Base-by-base conservation (phyloP, 2,888 invertebrate genomes). In the Lasioglossum malachurum region DNA sequence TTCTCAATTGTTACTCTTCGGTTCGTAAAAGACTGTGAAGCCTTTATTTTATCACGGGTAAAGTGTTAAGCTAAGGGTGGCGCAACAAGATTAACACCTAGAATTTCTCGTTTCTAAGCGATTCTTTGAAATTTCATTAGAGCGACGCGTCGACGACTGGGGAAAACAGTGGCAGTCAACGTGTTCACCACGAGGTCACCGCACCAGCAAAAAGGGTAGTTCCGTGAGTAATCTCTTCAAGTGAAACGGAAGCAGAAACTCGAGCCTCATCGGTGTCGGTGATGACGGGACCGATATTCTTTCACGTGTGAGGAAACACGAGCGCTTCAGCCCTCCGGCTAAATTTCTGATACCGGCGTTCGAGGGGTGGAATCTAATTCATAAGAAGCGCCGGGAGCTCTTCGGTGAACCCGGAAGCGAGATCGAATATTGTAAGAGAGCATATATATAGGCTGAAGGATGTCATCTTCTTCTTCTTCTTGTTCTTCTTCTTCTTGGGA, bases 281-380 rank as follows among this genome's bases (percentile, higher is more conserved):
- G 74, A 67, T 53, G 77, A 57, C 46, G 41, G 31, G 67, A 35
- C 44, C 75, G 67, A 67, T 80, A 60, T 74, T 60, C 69, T 23
- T 80, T 53, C 38, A 44, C 44, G 31, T 16, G 75, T 35, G 41
- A 80, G 44, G 75, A 80, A 75, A 75, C 38, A 60, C 57, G 71
- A 71, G 38, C 27, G 12, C 16, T 38, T 12, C 8, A 67, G 49
- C 23, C 41, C 75, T 35, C 23, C 27, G 23, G 23, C 35, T 12
- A n/a, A 64, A 31, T 53, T 71, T 46, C 38, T 27, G 72, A 44
- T 57, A 76, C 19, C 41, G 19, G n/a, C 8, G 31, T 41, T 67
- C 75, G 69, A 75, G 12, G 27, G 38, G 2, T 69, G 5, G n/a
- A 53, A 38, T 10, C 16, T 19, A 75, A 27, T 75, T 60, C 38